phyloP scores from a whole-genome alignment of 2,888 invertebrate species.

The Odontomyia ornata region DNA sequence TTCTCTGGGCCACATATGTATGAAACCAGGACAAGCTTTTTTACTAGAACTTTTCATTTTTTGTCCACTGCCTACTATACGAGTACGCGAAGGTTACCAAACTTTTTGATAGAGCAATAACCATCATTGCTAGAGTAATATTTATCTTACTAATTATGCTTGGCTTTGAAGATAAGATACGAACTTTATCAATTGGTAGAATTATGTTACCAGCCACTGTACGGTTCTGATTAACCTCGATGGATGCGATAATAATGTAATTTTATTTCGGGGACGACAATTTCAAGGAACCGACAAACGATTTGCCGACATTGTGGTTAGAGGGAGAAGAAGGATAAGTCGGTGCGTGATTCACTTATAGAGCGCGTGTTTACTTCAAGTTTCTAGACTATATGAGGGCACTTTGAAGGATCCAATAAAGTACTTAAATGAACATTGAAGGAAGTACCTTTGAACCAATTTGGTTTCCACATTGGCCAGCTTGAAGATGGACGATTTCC shows the following conservation, averaged over 20 bases:
- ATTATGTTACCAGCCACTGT: background rate
- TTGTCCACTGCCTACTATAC: too few relatives aligned
- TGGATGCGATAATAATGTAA: background rate
- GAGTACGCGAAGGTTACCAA: too few relatives aligned
- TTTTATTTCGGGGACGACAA: background rate
- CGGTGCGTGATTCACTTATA: background rate
- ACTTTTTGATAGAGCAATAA: too few relatives aligned
- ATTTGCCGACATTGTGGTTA: background rate
- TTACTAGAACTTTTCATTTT: too few relatives aligned
- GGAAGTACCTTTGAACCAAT: conserved; percentile 86
- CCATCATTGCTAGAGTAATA: background rate
- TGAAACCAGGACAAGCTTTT: too few relatives aligned
- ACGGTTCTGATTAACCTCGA: background rate
- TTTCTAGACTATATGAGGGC: background rate
- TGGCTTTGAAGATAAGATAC: conserved; percentile 1
- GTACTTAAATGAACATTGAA: background rate
- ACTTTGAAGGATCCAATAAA: background rate
- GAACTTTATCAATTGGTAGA: background rate
- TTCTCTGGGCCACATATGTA: too few relatives aligned
- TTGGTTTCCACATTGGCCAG: conserved; percentile 91
- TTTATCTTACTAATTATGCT: background rate
- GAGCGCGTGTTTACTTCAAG: background rate
- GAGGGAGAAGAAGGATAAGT: conserved; percentile 4
- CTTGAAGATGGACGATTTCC: conserved; percentile 92
- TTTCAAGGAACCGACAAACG: background rate